phyloP scores from a whole-genome alignment of 2,888 invertebrate genomes.

The Sinhomidia bicolor region DNA sequence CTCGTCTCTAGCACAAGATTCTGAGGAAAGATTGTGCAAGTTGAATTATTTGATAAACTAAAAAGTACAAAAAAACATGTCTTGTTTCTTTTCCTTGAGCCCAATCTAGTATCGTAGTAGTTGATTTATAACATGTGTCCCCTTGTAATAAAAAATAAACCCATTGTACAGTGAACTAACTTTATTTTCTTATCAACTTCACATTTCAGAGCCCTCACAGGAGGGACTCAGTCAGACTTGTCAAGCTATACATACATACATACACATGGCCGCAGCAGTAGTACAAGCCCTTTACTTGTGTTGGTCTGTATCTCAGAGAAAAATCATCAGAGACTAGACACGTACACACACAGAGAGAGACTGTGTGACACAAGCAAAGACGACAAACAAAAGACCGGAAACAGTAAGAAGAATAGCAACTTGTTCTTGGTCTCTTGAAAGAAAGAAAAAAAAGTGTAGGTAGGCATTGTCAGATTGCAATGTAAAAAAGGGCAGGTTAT shows the following conservation, averaged over 20 bases:
- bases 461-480: neutral
- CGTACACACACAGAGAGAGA: neutral
- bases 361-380: constrained; percentile 1
- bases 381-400: constrained; percentile 53
- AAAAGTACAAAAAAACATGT: neutral
- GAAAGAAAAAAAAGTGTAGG: too few species aligned
- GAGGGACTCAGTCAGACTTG: neutral
- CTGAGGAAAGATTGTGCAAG: neutral
- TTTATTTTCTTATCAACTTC: neutral
- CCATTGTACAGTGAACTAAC: constrained; percentile 17
- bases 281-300: neutral
- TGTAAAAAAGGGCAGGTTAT: neutral
- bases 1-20: too few species aligned
- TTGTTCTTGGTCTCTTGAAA: neutral
- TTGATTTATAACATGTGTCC: constrained; percentile 30
- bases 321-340: neutral
- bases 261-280: neutral
- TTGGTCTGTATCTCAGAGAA: neutral
- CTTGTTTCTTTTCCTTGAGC: neutral
- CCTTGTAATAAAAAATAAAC: neutral
- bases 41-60: constrained; percentile 8
- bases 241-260: neutral
- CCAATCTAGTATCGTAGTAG: neutral
- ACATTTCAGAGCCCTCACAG: neutral
- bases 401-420: constrained; percentile 54